These are phyloP conservation scores for Clostera curtula DNA, from an alignment of 2,888 invertebrate species.

Conservation along the genomic window DNA sequence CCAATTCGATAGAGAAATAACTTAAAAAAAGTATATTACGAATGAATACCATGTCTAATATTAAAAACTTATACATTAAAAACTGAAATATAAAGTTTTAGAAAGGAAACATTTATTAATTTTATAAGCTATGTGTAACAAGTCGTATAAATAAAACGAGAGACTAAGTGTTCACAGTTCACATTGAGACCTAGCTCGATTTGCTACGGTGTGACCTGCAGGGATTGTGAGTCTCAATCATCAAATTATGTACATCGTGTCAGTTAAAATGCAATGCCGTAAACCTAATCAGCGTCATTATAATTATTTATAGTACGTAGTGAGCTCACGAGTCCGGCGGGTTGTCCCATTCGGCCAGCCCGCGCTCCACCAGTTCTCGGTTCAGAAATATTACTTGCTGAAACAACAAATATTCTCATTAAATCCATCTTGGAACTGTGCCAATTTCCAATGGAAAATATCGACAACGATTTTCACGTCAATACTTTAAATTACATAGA, in stretches of 20 bases:
- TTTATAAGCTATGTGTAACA: slow-evolving; percentile 45
- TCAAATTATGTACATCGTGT: slow-evolving; percentile 41
- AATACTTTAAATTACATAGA: too few relatives aligned
- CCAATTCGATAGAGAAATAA: slow-evolving; percentile 13
- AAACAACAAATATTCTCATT: slow-evolving; percentile 27
- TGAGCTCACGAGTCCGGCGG: slow-evolving; percentile 60
- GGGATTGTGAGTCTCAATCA: slow-evolving; percentile 22
- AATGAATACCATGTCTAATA: slow-evolving; percentile 11
- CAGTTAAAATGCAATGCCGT: slow-evolving; percentile 57
- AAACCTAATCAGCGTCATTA: slow-evolving; percentile 46
- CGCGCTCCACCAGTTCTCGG: slow-evolving; percentile 88
- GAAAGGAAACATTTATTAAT: slow-evolving; percentile 46
- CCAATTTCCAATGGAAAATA: too few relatives aligned
- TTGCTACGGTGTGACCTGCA: slow-evolving; percentile 19
- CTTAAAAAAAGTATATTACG: slow-evolving; percentile 14
- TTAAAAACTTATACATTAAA: slow-evolving; percentile 13
- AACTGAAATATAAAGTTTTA: slow-evolving; percentile 25
- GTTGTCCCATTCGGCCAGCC: slow-evolving; percentile 84
- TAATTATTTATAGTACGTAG: slow-evolving; percentile 22
- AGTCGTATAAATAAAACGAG: slow-evolving; percentile 37
- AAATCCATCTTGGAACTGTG: too few relatives aligned
- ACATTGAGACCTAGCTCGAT: slow-evolving; percentile 25
- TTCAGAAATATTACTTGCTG: slow-evolving; percentile 90
- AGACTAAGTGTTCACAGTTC: slow-evolving; percentile 30
- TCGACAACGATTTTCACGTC: too few relatives aligned